These are phyloP conservation scores for Leptogaster cylindrica DNA, from an alignment of 2,888 invertebrate species.

Conservation along the genomic window DNA sequence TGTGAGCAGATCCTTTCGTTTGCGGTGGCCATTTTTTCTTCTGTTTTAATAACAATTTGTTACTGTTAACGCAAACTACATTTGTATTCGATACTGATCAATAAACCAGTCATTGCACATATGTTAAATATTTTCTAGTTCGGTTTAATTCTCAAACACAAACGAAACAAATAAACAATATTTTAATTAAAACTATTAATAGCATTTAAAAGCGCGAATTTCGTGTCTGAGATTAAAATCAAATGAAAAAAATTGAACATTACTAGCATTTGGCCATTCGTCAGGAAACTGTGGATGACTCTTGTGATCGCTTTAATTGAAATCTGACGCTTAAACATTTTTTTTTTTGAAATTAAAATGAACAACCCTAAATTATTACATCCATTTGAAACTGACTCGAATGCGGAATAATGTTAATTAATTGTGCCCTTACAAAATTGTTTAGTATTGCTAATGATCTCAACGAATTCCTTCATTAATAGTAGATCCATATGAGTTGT, in stretches of 20 bases:
- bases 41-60: background rate
- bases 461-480: too few relatives aligned
- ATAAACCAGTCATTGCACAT: constrained; percentile 59
- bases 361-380: too few relatives aligned
- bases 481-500: too few relatives aligned
- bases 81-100: constrained; percentile 64
- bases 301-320: background rate
- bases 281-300: constrained; percentile 12
- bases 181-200: background rate
- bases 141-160: background rate
- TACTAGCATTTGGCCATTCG: constrained; percentile 40
- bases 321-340: background rate
- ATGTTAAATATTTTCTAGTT: constrained; percentile 35
- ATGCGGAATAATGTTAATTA: too few relatives aligned
- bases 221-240: constrained; percentile 1
- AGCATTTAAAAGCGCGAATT: background rate
- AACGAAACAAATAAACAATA: background rate
- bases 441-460: too few relatives aligned
- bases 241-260: constrained; percentile 38
- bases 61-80: constrained; percentile 14
- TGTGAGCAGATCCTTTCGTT: background rate
- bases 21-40: background rate
- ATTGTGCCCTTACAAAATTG: too few relatives aligned
- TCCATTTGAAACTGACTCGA: too few relatives aligned
- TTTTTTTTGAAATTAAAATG: too few relatives aligned